phyloP scores from a whole-genome alignment of 2,797 vertebrate species.

The Bradypus variegatus region DNA sequence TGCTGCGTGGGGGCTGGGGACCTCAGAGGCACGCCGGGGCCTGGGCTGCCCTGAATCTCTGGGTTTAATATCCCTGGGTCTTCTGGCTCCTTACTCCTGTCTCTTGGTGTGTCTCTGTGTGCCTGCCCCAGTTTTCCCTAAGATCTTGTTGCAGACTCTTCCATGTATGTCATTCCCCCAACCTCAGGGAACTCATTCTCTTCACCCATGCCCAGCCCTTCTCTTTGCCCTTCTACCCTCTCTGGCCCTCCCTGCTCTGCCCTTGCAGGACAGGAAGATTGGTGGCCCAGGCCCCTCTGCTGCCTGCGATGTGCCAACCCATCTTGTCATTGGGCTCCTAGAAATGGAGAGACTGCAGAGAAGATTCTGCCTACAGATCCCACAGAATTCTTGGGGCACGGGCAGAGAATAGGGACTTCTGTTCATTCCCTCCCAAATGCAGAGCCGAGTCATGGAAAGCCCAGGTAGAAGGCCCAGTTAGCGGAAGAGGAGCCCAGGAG shows the following conservation, averaged over 20 bases:
- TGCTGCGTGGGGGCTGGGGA: neutral
- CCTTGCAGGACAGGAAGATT: neutral
- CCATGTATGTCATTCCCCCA: rapidly evolving
- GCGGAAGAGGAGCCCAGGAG: neutral
- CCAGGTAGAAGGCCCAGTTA: neutral
- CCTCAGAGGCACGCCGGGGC: neutral
- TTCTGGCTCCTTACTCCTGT: neutral
- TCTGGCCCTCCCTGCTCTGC: neutral
- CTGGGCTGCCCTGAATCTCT: neutral
- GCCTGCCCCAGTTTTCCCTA: neutral
- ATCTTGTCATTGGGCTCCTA: neutral
- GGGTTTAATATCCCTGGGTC: neutral
- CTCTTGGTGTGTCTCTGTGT: neutral
- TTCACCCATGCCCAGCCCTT: neutral
- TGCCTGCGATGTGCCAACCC: neutral
- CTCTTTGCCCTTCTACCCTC: neutral
- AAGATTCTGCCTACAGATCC: neutral
- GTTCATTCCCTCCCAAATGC: neutral
- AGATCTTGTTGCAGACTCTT: too few relatives aligned
- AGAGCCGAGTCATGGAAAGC: neutral
- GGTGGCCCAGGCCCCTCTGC: neutral
- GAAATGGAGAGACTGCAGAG: neutral
- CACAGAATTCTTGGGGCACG: neutral
- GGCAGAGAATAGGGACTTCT: neutral
- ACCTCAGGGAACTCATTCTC: neutral